A percentile compares a stretch with the other conserved stretches of the same genome.
Evolutionary conservation across 2,888 invertebrate genomes (phyloP).

Genomic region (Drosophila neonasuta): DNA sequence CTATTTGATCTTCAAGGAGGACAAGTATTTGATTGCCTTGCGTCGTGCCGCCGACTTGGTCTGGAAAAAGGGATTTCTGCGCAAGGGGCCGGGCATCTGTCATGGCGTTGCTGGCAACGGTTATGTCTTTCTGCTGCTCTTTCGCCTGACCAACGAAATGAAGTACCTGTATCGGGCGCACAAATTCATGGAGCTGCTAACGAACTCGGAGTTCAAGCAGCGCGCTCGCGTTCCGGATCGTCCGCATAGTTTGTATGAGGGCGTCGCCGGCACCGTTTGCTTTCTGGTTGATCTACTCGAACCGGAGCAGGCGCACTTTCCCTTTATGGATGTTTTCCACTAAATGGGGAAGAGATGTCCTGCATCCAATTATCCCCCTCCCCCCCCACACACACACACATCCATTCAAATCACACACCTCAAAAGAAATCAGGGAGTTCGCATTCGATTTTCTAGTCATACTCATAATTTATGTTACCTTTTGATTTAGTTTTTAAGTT

Average conservation of each 20-base stretch:
- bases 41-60: slow-evolving; percentile 88
- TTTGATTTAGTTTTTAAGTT: slow-evolving; percentile 12
- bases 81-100: slow-evolving; percentile 94
- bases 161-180: slow-evolving; percentile 89
- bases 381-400: neutral
- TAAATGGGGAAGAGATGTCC: slow-evolving; percentile 31
- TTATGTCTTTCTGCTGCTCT: slow-evolving; percentile 89
- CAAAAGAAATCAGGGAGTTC: slow-evolving; percentile 42
- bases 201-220: slow-evolving; percentile 85
- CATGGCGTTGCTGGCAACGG: slow-evolving; percentile 94
- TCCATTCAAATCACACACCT: neutral
- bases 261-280: slow-evolving; percentile 92
- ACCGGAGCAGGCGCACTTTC: slow-evolving; percentile 90
- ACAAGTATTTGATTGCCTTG: slow-evolving; percentile 88
- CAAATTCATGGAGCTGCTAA: slow-evolving; percentile 90
- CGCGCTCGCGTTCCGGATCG: slow-evolving; percentile 90
- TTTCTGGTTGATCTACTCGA: slow-evolving; percentile 89
- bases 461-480: slow-evolving; percentile 17
- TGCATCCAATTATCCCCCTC: neutral
- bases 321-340: slow-evolving; percentile 88
- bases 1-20: slow-evolving; percentile 88
- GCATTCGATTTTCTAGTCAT: slow-evolving; percentile 61
- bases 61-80: slow-evolving; percentile 91
- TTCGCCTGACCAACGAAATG: slow-evolving; percentile 88
- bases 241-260: slow-evolving; percentile 92